Base-by-base conservation (phyloP, 2,113 vertebrate species). In the Peromyscus leucopus region DNA sequence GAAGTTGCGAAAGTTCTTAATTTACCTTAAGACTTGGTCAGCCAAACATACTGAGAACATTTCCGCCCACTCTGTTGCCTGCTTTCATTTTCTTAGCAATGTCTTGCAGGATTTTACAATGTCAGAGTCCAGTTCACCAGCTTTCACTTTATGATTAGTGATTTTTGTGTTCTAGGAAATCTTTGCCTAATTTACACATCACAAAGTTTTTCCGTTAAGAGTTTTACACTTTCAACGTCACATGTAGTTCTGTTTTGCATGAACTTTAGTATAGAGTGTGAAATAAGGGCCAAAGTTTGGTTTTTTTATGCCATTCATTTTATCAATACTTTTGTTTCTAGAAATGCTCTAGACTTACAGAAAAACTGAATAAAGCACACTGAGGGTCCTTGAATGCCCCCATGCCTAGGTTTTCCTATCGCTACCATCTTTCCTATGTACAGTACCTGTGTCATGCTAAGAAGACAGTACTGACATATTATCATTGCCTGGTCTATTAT, bases 311-410 rank as follows among this genome's bases (percentile, higher is more conserved):
- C 57, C 1, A 7, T 22, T 57, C 65, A 31, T 85, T 85, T 88
- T 51, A 10, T 83, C 26, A 48, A 65, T 78, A 11, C 7, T 89
- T 71, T 65, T n/a, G 8, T 15, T 78, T 93, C 90, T 83, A 69
- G 48, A 91, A 82, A 21, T 82, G 13, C 22, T 95, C 51, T 76
- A 79, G 46, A 82, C 67, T 88, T 57, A 78, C n/a, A 94, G 67
- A 90, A 61, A 87, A 84, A 33, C 19, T 31, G 39, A 89, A 33
- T 19, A 57, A 46, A 74, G 71, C 57, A 1, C 59, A 59, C 21
- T 63, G 72, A 59, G n/a, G 46, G 57, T 65, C 7, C 2, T 5
- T 33, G 59, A 11, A 65, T 33, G 8, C 33, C 22, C 26, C 72
- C 72, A 21, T 74, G 11, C 15, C 39, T 39, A 31, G 3, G 39